Evolutionary conservation across 2,888 invertebrate genomes (phyloP).

Genomic region (Elysia crispata): DNA sequence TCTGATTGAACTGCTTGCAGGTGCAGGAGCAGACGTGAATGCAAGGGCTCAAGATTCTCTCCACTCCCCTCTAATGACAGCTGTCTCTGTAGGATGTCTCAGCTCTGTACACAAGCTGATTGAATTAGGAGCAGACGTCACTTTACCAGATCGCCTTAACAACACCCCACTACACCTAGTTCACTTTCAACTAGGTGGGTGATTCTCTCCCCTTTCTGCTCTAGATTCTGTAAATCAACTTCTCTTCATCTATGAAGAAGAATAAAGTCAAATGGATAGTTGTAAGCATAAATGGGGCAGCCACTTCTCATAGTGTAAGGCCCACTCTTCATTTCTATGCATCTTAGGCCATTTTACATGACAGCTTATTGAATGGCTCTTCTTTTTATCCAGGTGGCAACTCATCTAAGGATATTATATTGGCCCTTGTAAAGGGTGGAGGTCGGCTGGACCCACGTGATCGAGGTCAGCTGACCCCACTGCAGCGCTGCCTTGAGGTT

Average conservation of each 20-base stretch:
- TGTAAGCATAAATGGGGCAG: no score
- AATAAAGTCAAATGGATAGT: no score
- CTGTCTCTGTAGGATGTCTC: slow-evolving; percentile 47
- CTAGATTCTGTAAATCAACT: no score
- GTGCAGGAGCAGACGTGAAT: slow-evolving; percentile 51
- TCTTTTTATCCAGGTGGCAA: slow-evolving; percentile 18
- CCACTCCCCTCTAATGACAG: slow-evolving; percentile 50
- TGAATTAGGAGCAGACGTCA: slow-evolving; percentile 36
- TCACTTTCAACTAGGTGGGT: slow-evolving; percentile 30
- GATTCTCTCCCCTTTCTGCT: no score
- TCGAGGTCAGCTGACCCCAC: slow-evolving; percentile 25
- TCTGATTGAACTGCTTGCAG: slow-evolving; percentile 37
- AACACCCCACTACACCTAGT: slow-evolving; percentile 44
- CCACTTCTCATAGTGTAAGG: no score
- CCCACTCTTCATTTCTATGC: no score
- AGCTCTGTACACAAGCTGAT: slow-evolving; percentile 46
- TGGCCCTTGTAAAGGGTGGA: slow-evolving; percentile 36
- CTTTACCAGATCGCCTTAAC: slow-evolving; percentile 31
- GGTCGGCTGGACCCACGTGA: slow-evolving; percentile 39
- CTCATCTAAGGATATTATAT: slow-evolving; percentile 5
- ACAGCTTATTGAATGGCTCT: no score
- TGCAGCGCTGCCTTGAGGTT: slow-evolving; percentile 30
- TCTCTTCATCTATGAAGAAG: no score
- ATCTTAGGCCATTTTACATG: no score
- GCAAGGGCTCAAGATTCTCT: slow-evolving; percentile 11